Conservation (phyloP, 2,888 invertebrate genomes). For the Andrena bicolor region DNA sequence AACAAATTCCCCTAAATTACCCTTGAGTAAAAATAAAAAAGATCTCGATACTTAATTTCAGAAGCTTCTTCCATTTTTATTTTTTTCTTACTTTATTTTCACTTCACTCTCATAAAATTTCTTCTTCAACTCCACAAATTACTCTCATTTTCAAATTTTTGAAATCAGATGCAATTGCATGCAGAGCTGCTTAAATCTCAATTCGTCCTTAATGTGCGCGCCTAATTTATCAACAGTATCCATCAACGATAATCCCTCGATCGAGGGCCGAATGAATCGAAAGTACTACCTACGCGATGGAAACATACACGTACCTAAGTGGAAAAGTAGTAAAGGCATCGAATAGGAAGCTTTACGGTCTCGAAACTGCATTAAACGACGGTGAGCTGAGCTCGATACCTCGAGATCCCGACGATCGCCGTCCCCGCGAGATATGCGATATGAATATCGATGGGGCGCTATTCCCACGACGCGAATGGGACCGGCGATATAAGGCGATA, state of each 20-base stretch:
- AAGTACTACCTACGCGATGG: neutral
- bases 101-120: neutral
- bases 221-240: neutral
- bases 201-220: neutral
- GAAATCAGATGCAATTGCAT: too few species aligned
- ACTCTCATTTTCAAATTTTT: too few species aligned
- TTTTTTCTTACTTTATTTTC: neutral
- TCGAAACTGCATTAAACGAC: neutral
- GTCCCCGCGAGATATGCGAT: conserved; percentile 3
- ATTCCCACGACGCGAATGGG: conserved; percentile 57
- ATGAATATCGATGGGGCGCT: conserved; percentile 42
- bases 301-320: too few species aligned
- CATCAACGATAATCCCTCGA: neutral
- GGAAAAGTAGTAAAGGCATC: neutral
- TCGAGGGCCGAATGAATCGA: too few species aligned
- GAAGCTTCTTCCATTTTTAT: neutral
- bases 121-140: too few species aligned
- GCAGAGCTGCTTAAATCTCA: neutral
- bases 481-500: conserved; percentile 23
- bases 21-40: too few species aligned
- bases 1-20: too few species aligned
- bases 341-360: neutral
- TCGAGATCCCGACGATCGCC: neutral
- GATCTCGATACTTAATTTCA: neutral
- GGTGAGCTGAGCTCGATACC: neutral